Conservation (phyloP, 1,140 invertebrate species). For the Zaprionus inermis region DNA sequence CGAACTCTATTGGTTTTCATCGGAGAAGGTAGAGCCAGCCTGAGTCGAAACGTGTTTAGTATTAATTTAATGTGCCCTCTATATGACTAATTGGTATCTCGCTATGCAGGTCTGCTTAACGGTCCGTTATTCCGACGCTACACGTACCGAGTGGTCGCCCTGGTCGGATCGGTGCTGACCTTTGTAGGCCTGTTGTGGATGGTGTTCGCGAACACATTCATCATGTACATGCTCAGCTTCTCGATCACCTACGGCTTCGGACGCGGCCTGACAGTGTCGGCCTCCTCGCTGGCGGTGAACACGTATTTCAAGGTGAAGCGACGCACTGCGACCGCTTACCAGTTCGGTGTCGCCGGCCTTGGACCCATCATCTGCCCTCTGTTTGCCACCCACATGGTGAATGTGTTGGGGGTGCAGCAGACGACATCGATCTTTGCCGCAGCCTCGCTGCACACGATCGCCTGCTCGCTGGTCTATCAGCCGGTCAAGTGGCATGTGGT, state of each 20-base stretch:
- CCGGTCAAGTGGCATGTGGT: slow-evolving; percentile 88
- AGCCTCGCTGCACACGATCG: slow-evolving; percentile 86
- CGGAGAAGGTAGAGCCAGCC: too few species aligned
- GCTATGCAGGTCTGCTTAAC: slow-evolving; percentile 86
- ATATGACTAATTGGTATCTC: too few species aligned
- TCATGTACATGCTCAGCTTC: slow-evolving; percentile 86
- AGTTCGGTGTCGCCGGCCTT: slow-evolving; percentile 86
- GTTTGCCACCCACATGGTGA: slow-evolving; percentile 85
- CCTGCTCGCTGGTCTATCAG: slow-evolving; percentile 86
- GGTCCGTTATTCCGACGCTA: slow-evolving; percentile 87
- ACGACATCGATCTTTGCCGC: slow-evolving; percentile 86
- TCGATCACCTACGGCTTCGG: slow-evolving; percentile 87
- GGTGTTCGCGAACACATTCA: slow-evolving; percentile 86
- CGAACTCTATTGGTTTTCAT: too few species aligned
- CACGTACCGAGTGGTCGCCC: slow-evolving; percentile 87
- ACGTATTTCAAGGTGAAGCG: slow-evolving; percentile 87
- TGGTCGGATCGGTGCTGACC: slow-evolving; percentile 86
- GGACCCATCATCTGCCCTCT: slow-evolving; percentile 86
- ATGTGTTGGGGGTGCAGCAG: slow-evolving; percentile 85
- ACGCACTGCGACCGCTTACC: slow-evolving; percentile 86
- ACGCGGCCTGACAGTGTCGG: slow-evolving; percentile 86
- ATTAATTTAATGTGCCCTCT: too few species aligned
- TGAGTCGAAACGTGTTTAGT: too few species aligned
- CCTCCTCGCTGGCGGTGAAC: slow-evolving; percentile 87
- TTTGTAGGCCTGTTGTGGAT: slow-evolving; percentile 86